A percentile compares a stretch with the other conserved stretches of the same genome.
These are phyloP conservation scores for Zaprionus inermis DNA, from an alignment of 1,140 invertebrate species.

Conservation along the genomic window DNA sequence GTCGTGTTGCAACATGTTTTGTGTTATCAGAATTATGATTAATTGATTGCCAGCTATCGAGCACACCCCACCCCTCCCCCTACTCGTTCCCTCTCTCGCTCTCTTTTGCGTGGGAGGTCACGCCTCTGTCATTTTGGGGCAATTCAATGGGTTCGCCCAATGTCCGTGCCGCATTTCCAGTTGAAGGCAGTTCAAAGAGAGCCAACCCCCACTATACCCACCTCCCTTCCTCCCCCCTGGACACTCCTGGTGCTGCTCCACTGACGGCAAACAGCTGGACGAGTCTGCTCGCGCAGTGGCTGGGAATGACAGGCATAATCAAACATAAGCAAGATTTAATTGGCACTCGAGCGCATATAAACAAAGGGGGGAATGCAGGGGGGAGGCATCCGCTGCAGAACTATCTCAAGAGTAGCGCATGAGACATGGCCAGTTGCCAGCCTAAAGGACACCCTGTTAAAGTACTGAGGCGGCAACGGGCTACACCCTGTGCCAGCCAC, in stretches of 20 bases:
- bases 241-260: constrained; percentile 9
- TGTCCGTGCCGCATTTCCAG: constrained; percentile 36
- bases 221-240: not conserved
- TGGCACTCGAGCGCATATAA: constrained; percentile 49
- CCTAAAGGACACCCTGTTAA: not conserved
- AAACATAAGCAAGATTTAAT: constrained; percentile 72
- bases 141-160: constrained; percentile 49
- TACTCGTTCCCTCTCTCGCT: too few species aligned
- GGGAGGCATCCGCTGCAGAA: not conserved
- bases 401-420: not conserved
- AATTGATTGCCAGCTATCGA: constrained; percentile 67
- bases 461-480: not conserved
- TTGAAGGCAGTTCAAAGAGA: constrained; percentile 54
- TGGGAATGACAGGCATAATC: constrained; percentile 62
- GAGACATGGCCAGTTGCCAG: constrained; percentile 2
- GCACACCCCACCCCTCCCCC: not conserved
- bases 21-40: constrained; percentile 77
- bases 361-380: not conserved
- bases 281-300: constrained; percentile 28
- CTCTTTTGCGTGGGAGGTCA: constrained; percentile 42
- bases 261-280: constrained; percentile 67
- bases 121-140: constrained; percentile 62
- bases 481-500: constrained; percentile 33
- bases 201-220: not conserved
- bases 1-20: constrained; percentile 65